Conservation (phyloP, 37 sponge, comb jelly and placozoan genomes). For the Agelas oroides region DNA sequence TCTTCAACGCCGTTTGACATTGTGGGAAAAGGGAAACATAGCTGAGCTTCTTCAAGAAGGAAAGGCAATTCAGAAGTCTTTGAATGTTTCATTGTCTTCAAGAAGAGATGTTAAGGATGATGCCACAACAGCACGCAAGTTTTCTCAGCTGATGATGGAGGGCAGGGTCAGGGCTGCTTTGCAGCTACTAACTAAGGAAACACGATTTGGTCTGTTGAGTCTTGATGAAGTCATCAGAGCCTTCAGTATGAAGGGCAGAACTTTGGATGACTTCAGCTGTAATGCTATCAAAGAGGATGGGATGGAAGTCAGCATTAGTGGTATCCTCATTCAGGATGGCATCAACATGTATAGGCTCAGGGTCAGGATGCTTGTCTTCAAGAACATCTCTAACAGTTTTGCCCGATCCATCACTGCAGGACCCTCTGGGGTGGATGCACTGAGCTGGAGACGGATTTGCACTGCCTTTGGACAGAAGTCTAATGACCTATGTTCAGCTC, state of each 20-base stretch:
- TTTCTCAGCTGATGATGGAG: conserved; percentile 28
- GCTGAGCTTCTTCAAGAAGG: conserved; percentile 12
- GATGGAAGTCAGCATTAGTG: no score
- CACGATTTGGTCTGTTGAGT: background rate
- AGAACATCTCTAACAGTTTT: no score
- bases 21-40: conserved; percentile 23
- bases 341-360: no score
- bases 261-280: conserved; percentile 21
- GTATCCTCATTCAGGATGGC: no score
- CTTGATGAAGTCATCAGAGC: conserved; percentile 35
- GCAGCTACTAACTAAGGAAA: background rate
- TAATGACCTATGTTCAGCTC: conserved; percentile 38
- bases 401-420: conserved; percentile 42
- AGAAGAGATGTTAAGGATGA: background rate
- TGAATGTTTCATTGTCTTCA: no score
- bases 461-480: conserved; percentile 50
- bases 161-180: conserved; percentile 36
- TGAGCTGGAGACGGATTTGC: conserved; percentile 41
- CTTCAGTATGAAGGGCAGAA: conserved; percentile 29
- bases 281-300: conserved; percentile 26
- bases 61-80: conserved; percentile 21
- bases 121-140: conserved; percentile 3
- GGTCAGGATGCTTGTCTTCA: no score
- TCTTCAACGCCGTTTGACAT: conserved; percentile 8
- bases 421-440: conserved; percentile 51